Evolutionary conservation across 2,888 invertebrate genomes (phyloP), one percentile per base, ranked within the genome.

Genomic region (Rosalia funebris): DNA sequence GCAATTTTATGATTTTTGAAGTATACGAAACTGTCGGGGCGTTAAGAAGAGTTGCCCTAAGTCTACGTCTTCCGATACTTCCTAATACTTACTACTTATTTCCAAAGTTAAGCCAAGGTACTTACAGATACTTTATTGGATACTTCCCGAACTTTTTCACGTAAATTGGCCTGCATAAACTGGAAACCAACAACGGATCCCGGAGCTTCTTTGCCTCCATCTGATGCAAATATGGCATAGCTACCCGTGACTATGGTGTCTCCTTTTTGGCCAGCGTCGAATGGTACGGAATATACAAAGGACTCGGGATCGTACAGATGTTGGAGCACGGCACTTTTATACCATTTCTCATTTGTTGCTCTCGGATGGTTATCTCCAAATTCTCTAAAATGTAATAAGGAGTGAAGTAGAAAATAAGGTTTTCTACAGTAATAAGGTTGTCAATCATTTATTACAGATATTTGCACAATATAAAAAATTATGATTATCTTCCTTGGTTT

Each of bases 181-280:
- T 95, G 92, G 68, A 92, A 91, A 0, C 96, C 96, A 1, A 94
- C 91, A 1, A 96, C 96, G 15, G 93, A 93, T 0, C 92, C 95
- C 0, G 95, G 93, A 0, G 94, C 92, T 76, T 89, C 88, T 19
- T 86, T 85, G 1, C 89, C 87, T 4, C 88, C 90, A 72, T 93
- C 91, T 62, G 88, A 86, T 10, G 91, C 91, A 75, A 93, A 95
- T 66, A 95, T 89, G 0, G 94, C 95, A 76, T 91, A 89, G 53
- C 92, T 93, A 1, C 89, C 91, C 0, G 93, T 95, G 4, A 95
- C 88, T 19, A 88, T 85, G 0, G 89, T 84, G 58, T 90, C 87
- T 0, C 83, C 79, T 25, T 75, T 68, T 12, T 65, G 56, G 2
- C 76, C 71, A 41, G 84, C 69, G 14, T 78, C 73, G 71, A 91